Base-by-base conservation (phyloP, 2,797 vertebrate species). In the Limnodromus scolopaceus region DNA sequence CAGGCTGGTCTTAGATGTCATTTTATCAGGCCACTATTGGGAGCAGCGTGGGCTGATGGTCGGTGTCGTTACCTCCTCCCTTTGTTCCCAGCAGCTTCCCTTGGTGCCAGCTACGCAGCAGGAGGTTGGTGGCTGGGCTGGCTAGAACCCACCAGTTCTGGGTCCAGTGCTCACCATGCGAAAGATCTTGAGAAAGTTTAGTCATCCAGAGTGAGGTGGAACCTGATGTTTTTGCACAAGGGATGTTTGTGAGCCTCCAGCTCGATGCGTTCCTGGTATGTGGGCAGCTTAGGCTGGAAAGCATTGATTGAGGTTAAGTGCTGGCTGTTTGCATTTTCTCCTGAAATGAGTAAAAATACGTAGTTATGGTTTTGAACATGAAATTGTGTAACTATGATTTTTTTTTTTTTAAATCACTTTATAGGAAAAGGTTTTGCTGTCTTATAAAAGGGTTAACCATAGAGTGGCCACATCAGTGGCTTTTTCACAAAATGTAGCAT, bases 271-370 rank as follows among this genome's bases (percentile, higher is more conserved):
- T 36, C 25, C 38, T 1, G 23, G 22, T 70, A 53, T 66, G 45
- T 63, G 64, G 34, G 57, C 38, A 76, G 63, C 60, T 85, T 84
- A 45, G 77, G n/a, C 76, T 82, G 84, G 69, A 77, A 93, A 9
- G 24, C 77, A 75, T 48, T 74, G 43, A 51, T 58, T 85, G 65
- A 54, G 58, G 69, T 91, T 89, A 87, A 94, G 74, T 72, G 58
- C 84, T 89, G 75, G 27, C 86, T 93, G 36, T 78, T 90, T 53
- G 34, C 11, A 11, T 86, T 88, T 96, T 75, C 84, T 78, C 28
- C 58, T 84, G 81, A 39, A 93, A 58, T 39, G 34, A 74, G 54
- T 91, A 34, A 76, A 93, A 95, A 74, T 55, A 68, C 1, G 3
- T 45, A 77, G 38, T 60, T 92, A 57, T 4, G 34, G 57, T 92